These are phyloP conservation scores for Chaetodon trifasciatus DNA, from an alignment of 2,797 vertebrate genomes.

Conservation along the genomic window DNA sequence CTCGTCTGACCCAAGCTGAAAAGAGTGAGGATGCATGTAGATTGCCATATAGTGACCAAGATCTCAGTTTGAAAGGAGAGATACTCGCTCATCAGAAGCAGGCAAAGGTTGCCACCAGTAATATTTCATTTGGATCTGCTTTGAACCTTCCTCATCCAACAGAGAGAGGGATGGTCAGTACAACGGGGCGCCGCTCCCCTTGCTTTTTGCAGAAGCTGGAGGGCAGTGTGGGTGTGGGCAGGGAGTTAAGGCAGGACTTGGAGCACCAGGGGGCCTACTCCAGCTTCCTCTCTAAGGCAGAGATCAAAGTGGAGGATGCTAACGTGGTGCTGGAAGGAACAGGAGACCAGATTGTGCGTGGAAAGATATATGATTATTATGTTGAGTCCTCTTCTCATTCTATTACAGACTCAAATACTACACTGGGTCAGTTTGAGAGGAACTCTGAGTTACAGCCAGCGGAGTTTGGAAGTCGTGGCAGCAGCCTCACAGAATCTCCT, in stretches of 20 bases:
- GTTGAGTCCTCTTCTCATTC: slow-evolving; percentile 88
- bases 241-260: slow-evolving; percentile 82
- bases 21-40: slow-evolving; percentile 35
- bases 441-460: slow-evolving; percentile 56
- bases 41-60: slow-evolving; percentile 21
- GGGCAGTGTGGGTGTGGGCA: slow-evolving; percentile 81
- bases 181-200: slow-evolving; percentile 78
- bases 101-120: slow-evolving; percentile 40
- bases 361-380: slow-evolving; percentile 92
- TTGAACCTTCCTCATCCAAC: slow-evolving; percentile 68
- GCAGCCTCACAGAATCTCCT: slow-evolving; percentile 56
- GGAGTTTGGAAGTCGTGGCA: slow-evolving; percentile 55
- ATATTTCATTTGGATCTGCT: slow-evolving; percentile 64
- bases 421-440: slow-evolving; percentile 52
- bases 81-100: background rate
- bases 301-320: slow-evolving; percentile 89
- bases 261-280: slow-evolving; percentile 78
- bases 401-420: slow-evolving; percentile 63
- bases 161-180: slow-evolving; percentile 57
- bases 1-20: slow-evolving; percentile 3
- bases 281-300: slow-evolving; percentile 88
- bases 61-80: slow-evolving; percentile 40
- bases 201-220: slow-evolving; percentile 83
- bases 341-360: slow-evolving; percentile 77
- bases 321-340: slow-evolving; percentile 74